Base-by-base conservation (phyloP, 1,140 invertebrate genomes). In the Calephelis nemesis region DNA sequence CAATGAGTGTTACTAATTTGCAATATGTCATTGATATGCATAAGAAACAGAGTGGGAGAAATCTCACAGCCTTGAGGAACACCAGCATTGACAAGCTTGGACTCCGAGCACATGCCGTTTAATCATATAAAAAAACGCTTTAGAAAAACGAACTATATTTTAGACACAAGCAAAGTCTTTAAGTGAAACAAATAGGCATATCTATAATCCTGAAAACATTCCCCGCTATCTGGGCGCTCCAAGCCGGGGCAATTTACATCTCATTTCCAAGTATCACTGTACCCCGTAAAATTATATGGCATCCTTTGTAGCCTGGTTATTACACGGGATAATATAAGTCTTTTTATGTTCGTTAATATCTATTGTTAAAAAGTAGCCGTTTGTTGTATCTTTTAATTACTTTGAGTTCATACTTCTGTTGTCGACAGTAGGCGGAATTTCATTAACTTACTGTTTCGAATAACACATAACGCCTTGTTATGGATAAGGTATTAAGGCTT, bases 281-380 rank as follows among this genome's bases (percentile, higher is more conserved):
- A 69, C 65, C 49, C 52, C 64, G 67, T 73, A 66, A 69, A 69
- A 73, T 54, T 54, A 40, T 73, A 69, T 54, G 50, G 63, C n/a
- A 42, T 47, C 54, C 54, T 48, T 58, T 13, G 45, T 11, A 63
- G 58, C 48, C 64, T 47, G 47, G 47, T 19, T 49, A 60, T 67
- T 63, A 64, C 50, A 63, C 47, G 10, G 62, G 13, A 60, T 47
- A 7, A 64, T 60, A 67, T 19, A 67, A 13, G 50, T 50, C 30
- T 47, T 64, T 71, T 71, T 68, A 68, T 68, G 58, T 13, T 13
- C 19, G 5, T 71, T 48, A 19, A 67, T 62, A 52, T 30, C 62
- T 62, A 47, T 63, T 62, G 63, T 49, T 65, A 62, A 69, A 49
- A 60, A 65, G 62, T 68, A 52, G 8, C 15, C 49, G 7, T 49